Conservation (phyloP, 1,140 invertebrate genomes). For the Drosophila serrata region DNA sequence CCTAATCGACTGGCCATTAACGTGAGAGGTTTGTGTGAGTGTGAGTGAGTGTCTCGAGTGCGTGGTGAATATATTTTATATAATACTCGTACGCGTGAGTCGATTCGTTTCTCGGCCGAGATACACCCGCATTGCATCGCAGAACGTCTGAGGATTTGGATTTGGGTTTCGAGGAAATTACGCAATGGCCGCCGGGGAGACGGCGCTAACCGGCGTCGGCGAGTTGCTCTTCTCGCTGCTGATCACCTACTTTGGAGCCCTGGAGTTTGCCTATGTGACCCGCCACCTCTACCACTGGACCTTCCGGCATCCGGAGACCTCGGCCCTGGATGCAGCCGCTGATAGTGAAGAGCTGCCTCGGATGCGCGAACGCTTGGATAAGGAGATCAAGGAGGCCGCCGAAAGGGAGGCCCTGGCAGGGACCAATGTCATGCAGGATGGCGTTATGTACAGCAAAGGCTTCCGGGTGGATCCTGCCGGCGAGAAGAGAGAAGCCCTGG, state of each 20-base stretch:
- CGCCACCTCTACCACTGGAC: conserved; percentile 77
- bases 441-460: conserved; percentile 74
- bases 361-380: conserved; percentile 61
- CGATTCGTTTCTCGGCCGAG: conserved; percentile 14
- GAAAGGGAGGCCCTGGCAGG: conserved; percentile 55
- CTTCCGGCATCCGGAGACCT: conserved; percentile 50
- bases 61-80: conserved; percentile 70
- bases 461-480: conserved; percentile 68
- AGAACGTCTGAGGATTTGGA: conserved; percentile 22
- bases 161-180: conserved; percentile 45
- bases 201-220: conserved; percentile 69
- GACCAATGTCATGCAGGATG: conserved; percentile 75
- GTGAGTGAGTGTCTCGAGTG: conserved; percentile 49
- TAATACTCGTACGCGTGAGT: conserved; percentile 21
- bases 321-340: conserved; percentile 27
- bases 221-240: conserved; percentile 89
- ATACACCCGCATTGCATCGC: conserved; percentile 47
- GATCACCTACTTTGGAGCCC: conserved; percentile 90
- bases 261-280: conserved; percentile 87
- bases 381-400: conserved; percentile 53
- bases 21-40: conserved; percentile 44
- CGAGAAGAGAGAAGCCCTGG: conserved; percentile 56
- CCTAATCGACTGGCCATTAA: conserved; percentile 72
- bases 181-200: conserved; percentile 71
- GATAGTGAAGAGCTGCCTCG: conserved; percentile 60